Conservation (phyloP, 2,888 invertebrate species). For the Aproaerema taeniolella region DNA sequence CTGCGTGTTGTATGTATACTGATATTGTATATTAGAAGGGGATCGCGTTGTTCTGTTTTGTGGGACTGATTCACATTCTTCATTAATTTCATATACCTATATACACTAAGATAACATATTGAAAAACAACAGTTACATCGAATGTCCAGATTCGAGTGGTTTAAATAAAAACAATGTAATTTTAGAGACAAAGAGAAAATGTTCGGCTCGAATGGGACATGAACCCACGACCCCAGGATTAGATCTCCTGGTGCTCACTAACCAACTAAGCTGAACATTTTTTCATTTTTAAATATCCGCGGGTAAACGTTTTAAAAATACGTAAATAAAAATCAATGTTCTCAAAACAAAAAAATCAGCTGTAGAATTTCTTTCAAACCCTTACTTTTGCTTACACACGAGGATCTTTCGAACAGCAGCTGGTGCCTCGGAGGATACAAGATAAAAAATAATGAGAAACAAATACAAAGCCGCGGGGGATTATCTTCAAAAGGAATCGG, state of each 20-base stretch:
- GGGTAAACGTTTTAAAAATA: not conserved
- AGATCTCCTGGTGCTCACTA: not conserved
- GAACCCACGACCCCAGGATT: too few species aligned
- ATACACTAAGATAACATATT: too few species aligned
- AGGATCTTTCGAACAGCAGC: constrained; percentile 11
- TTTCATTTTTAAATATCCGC: not conserved
- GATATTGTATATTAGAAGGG: too few species aligned
- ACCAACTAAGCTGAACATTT: not conserved
- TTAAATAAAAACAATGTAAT: too few species aligned
- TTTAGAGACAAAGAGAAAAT: too few species aligned
- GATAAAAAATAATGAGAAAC: constrained; percentile 10
- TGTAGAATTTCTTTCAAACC: not conserved
- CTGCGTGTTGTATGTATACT: too few species aligned
- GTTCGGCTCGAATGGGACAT: too few species aligned
- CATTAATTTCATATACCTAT: too few species aligned
- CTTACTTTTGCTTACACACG: constrained; percentile 12
- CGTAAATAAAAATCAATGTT: not conserved
- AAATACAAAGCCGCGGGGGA: constrained; percentile 12
- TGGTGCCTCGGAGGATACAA: constrained; percentile 13
- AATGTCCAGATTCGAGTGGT: too few species aligned
- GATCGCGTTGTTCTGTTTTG: too few species aligned
- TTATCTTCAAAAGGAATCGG: constrained; percentile 4
- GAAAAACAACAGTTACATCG: too few species aligned
- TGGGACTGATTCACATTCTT: too few species aligned
- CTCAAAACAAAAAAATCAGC: not conserved